Evolutionary conservation across 2,888 invertebrate genomes (phyloP).

Genomic region (Macaria liturata): DNA sequence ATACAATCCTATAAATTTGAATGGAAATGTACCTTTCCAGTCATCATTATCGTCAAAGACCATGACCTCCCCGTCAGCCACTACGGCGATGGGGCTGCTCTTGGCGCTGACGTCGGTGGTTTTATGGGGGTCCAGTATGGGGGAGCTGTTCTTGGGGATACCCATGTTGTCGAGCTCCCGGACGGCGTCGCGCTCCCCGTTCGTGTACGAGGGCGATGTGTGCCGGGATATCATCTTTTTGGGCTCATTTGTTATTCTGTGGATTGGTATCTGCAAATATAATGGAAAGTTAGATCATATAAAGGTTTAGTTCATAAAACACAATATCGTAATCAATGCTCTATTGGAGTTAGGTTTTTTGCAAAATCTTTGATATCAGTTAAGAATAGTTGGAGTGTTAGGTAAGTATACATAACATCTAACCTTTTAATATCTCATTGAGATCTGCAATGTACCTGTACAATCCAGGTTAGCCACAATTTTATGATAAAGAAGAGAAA

Average conservation of each 20-base stretch:
- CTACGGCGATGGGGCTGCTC: conserved; percentile 83
- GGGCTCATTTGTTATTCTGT: conserved; percentile 74
- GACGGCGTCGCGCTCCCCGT: conserved; percentile 65
- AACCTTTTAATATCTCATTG: too few relatives aligned
- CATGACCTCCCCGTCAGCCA: conserved; percentile 90
- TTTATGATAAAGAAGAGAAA: too few relatives aligned
- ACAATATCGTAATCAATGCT: too few relatives aligned
- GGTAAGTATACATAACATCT: too few relatives aligned
- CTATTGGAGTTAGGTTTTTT: too few relatives aligned
- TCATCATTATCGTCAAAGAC: conserved; percentile 94
- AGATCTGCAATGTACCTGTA: too few relatives aligned
- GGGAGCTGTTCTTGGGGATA: conserved; percentile 76
- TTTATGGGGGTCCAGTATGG: conserved; percentile 75
- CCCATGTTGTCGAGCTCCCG: conserved; percentile 55
- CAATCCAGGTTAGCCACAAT: too few relatives aligned
- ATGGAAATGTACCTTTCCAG: conserved; percentile 85
- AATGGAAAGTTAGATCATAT: not conserved
- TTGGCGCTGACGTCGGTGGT: conserved; percentile 70
- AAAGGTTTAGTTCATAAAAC: too few relatives aligned
- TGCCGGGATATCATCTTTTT: conserved; percentile 79
- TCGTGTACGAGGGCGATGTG: conserved; percentile 75
- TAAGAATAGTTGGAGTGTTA: too few relatives aligned
- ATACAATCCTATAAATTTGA: too few relatives aligned
- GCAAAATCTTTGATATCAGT: too few relatives aligned
- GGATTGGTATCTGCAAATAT: conserved; percentile 66